Base-by-base conservation (phyloP, 2,797 vertebrate genomes). In the Tenualosa ilisha region DNA sequence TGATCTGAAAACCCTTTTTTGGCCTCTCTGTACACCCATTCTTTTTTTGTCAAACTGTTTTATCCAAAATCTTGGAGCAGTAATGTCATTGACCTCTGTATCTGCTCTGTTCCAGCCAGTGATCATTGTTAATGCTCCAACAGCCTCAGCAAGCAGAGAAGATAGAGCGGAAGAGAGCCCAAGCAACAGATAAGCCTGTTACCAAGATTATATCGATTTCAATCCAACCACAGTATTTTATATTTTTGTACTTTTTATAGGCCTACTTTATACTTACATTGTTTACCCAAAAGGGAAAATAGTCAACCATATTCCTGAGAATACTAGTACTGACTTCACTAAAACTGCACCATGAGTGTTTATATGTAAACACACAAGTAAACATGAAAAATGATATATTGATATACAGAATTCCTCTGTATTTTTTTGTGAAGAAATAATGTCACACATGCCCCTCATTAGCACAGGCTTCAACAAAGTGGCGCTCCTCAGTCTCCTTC, bases 51-150 rank as follows among this genome's bases (percentile, higher is more conserved):
- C 11, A 31, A 68, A 26, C 61, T 54, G 13, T 20, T 56, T 17
- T 20, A 22, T 31, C 31, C 31, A 31, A 31, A 56, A 56, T 20
- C 53, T 31, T 31, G 0, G 31, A 31, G 31, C 31, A 3, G 46
- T 7, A 46, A 7, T 46, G 20, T n/a, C 56, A 59, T 4, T n/a
- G 26, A 13, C 31, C 17, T 43, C 12, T 72, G 15, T 75, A 1
- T 75, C 15, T 43, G 13, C 79, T 84, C 61, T 81, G 43, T 85
- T 87, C 86, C 89, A 96, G 95, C 92, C 95, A 0, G 93, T 95
- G 89, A 93, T 96, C 89, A 93, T 87, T 0, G 75, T 95, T 0
- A 93, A 93, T 6, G 79, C 86, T 3, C 88, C 88, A 0, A 75
- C 88, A 0, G 49, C 50, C 59, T 86, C 90, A 89, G 50, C 89